Conservation (phyloP, 2,113 vertebrate genomes). For the Aepyceros melampus region DNA sequence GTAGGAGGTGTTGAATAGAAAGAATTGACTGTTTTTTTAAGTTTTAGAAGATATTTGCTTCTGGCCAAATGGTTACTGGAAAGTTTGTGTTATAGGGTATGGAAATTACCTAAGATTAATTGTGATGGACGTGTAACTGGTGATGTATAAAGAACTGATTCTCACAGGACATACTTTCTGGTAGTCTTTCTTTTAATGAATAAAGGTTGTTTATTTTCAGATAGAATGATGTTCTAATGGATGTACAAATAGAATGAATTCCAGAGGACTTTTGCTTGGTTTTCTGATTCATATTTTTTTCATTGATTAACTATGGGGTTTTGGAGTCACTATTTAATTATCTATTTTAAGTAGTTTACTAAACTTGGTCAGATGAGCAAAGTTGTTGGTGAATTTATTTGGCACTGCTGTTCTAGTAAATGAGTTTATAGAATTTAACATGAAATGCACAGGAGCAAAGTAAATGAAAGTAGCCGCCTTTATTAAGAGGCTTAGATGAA, state of each 20-base stretch:
- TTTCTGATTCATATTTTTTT: not conserved
- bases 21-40: conserved; percentile 31
- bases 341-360: not conserved
- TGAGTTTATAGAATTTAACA: not conserved
- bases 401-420: not conserved
- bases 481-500: not conserved
- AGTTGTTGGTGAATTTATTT: conserved; percentile 3
- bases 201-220: not conserved
- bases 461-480: not conserved
- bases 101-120: not conserved
- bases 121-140: not conserved
- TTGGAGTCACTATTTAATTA: not conserved
- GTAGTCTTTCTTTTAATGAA: not conserved
- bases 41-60: conserved; percentile 34
- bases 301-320: not conserved
- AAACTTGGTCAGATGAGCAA: not conserved
- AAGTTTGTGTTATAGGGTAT: not conserved
- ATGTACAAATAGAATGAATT: not conserved
- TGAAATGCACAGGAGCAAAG: not conserved
- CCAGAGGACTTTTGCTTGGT: not conserved
- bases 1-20: conserved; percentile 24
- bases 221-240: not conserved
- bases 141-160: not conserved
- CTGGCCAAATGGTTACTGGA: not conserved
- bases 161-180: not conserved